A percentile compares a stretch with the other conserved stretches of the same genome.
These are phyloP conservation scores for Rhinogobius similis DNA, from an alignment of 2,113 vertebrate species.

Conservation along the genomic window DNA sequence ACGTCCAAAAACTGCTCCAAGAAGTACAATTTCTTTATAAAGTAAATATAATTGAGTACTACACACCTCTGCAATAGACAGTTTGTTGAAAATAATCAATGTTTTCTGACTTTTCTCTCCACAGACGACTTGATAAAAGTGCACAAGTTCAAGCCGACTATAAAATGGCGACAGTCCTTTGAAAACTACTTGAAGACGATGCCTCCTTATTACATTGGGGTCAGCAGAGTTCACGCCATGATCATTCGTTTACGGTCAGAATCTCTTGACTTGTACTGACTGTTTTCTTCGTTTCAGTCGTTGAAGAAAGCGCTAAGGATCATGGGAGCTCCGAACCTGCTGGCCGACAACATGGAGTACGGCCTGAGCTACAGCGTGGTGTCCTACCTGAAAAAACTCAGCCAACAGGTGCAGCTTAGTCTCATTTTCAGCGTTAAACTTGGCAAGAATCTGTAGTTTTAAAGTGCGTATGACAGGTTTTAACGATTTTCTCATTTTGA, in stretches of 20 bases:
- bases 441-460: too few species aligned
- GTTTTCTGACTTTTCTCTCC: slow-evolving; percentile 11
- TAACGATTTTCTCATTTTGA: too few species aligned
- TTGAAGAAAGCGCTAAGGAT: slow-evolving; percentile 95
- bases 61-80: too few species aligned
- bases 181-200: slow-evolving; percentile 98
- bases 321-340: slow-evolving; percentile 96
- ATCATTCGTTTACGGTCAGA: not conserved
- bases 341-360: slow-evolving; percentile 96
- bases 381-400: slow-evolving; percentile 98
- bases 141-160: slow-evolving; percentile 93
- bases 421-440: too few species aligned
- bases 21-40: too few species aligned
- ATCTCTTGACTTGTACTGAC: too few species aligned
- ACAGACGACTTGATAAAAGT: slow-evolving; percentile 97
- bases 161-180: slow-evolving; percentile 97
- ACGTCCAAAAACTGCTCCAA: too few species aligned
- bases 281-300: slow-evolving; percentile 73
- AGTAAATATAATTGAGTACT: too few species aligned
- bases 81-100: not conserved
- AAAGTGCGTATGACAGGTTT: too few species aligned
- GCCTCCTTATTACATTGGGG: slow-evolving; percentile 97
- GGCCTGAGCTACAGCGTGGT: slow-evolving; percentile 97
- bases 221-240: slow-evolving; percentile 61
- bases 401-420: slow-evolving; percentile 86